Evolutionary conservation across 2,113 vertebrate species (phyloP).

Genomic region (Poecile atricapillus): DNA sequence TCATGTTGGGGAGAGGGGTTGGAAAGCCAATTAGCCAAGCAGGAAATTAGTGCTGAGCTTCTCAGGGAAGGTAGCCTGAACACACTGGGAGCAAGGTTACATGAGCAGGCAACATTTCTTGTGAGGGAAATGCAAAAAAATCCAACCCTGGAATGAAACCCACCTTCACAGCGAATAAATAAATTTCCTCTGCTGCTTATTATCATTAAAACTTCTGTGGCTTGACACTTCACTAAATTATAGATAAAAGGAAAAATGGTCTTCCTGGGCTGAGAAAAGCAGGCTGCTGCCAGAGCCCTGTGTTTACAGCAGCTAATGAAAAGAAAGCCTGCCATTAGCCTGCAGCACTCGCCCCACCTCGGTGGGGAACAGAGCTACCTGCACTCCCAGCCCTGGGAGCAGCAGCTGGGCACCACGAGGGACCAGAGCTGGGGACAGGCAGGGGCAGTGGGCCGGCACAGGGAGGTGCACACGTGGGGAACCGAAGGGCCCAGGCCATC

Average conservation of each 20-base stretch:
- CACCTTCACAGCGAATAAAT: neutral
- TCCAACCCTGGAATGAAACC: neutral
- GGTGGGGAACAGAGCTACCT: neutral
- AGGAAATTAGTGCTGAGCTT: neutral
- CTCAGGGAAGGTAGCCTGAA: neutral
- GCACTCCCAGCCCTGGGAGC: neutral
- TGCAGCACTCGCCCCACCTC: neutral
- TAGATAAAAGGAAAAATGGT: constrained; percentile 57
- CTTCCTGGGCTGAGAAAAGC: constrained; percentile 23
- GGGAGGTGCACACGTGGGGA: fast-evolving
- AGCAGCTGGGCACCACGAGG: neutral
- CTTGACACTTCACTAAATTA: constrained; percentile 58
- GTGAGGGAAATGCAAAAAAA: neutral
- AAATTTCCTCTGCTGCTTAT: constrained; percentile 15
- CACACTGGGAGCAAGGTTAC: neutral
- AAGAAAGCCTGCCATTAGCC: neutral
- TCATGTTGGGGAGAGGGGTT: neutral
- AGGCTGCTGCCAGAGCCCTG: neutral
- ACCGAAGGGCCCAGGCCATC: fast-evolving
- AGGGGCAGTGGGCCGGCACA: fast-evolving
- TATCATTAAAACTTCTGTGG: constrained; percentile 32
- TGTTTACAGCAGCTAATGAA: constrained; percentile 45
- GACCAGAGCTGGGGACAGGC: neutral
- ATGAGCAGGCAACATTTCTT: neutral
- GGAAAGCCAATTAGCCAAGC: neutral